Base-by-base conservation (phyloP, 2,113 vertebrate genomes). In the Acanthochromis polyacanthus region DNA sequence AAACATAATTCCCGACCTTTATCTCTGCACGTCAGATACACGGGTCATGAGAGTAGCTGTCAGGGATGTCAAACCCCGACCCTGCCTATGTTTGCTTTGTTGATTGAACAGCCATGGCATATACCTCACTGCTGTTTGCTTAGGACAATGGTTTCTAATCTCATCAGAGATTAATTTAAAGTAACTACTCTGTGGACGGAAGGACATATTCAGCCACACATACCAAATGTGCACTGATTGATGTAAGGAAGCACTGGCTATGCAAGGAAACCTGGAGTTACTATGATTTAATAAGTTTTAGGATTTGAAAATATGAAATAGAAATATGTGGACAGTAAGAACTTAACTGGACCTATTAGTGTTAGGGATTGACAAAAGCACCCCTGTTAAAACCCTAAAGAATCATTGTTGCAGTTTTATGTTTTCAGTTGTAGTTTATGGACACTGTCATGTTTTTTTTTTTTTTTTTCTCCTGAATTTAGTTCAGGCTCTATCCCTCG, bases 61-160 rank as follows among this genome's bases (percentile, higher is more conserved):
- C 86, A 82, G 32, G 8, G 58, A 28, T 78, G 82, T 79, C 84
- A 74, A 66, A n/a, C 65, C 71, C 22, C 43, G 53, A 3, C 12
- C 3, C n/a, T 2, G 45, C 19, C 56, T 32, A 45, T 85, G 73
- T 92, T 91, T 93, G 89, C 86, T 81, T 77, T 74, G 57, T 51
- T 88, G 88, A 93, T 93, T 90, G 82, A 75, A 72, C 3, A 19
- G 58, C 50, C 50, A 2, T 38, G 46, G 51, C 68, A 19, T 59
- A 36, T n/a, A 63, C n/a, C 66, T 79, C 40, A 4, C 22, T 20
- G 30, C 67, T 91, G 83, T 92, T 89, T 89, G 82, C 68, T 19
- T 20, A 71, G 62, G 72, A 77, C 84, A 82, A 62, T 71, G 51
- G 75, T 12, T 38, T 84, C 20, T 76, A 45, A 61, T 88, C 75